These are phyloP conservation scores for Lucifuga dentata DNA, from an alignment of 2,113 vertebrate species.

Conservation along the genomic window DNA sequence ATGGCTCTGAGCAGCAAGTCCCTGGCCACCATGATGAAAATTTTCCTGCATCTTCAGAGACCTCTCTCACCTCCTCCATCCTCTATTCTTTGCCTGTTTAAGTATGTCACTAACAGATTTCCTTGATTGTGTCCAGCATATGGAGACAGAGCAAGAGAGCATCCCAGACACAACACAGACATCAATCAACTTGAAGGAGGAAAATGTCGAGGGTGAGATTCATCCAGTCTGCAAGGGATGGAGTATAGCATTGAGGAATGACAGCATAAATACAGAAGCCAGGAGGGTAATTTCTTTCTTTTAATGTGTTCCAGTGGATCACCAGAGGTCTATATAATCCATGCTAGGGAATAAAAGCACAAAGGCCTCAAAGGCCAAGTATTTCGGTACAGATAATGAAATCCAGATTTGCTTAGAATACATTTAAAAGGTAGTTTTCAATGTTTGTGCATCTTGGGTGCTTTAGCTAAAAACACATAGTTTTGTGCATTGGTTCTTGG, in stretches of 20 bases:
- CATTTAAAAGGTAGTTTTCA: background rate
- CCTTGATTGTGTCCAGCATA: conserved; percentile 38
- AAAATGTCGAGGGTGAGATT: conserved; percentile 24
- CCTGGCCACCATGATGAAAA: conserved; percentile 9
- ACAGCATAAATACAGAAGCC: background rate
- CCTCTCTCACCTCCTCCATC: background rate
- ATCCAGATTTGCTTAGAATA: background rate
- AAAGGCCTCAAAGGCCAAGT: conserved; percentile 9
- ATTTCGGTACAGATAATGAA: background rate
- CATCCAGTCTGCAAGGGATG: conserved; percentile 17
- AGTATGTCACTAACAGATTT: conserved; percentile 13
- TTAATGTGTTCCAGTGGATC: conserved; percentile 13
- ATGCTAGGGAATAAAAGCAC: background rate
- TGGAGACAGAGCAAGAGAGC: conserved; percentile 49
- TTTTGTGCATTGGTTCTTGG: too few relatives aligned
- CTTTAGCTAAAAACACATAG: too few relatives aligned
- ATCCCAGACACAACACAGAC: conserved; percentile 67
- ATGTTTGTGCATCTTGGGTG: background rate
- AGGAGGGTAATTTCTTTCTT: conserved; percentile 11
- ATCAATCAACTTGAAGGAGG: conserved; percentile 60
- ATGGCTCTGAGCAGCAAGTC: conserved; percentile 11
- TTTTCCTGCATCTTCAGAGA: background rate
- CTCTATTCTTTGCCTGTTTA: conserved; percentile 14
- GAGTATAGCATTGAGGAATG: background rate
- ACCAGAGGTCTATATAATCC: background rate